These are phyloP conservation scores for Cylindroiulus punctatus DNA, from an alignment of 2,888 invertebrate species.

Conservation along the genomic window DNA sequence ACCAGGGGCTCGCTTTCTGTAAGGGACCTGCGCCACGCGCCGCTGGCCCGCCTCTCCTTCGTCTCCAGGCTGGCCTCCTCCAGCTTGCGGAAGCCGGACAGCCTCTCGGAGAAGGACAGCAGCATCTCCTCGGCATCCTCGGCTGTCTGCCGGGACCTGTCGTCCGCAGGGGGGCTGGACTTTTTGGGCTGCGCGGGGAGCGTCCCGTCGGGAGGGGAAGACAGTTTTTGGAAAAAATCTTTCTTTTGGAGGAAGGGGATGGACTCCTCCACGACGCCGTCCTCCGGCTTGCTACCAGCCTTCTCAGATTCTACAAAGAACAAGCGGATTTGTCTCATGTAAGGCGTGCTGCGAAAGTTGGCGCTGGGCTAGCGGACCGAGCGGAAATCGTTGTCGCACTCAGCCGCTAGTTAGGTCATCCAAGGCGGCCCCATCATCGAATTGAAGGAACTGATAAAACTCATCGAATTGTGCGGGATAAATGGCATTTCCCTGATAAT, in stretches of 20 bases:
- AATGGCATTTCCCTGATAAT: too few relatives aligned
- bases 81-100: conserved; percentile 57
- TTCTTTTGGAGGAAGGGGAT: conserved; percentile 58
- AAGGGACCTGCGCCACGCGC: conserved; percentile 30
- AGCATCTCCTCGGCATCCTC: conserved; percentile 53
- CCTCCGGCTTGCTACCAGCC: conserved; percentile 32
- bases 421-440: too few relatives aligned
- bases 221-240: conserved; percentile 59
- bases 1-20: conserved; percentile 54
- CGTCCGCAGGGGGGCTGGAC: conserved; percentile 62
- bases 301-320: conserved; percentile 50
- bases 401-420: too few relatives aligned
- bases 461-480: too few relatives aligned
- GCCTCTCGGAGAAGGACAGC: conserved; percentile 56
- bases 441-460: too few relatives aligned
- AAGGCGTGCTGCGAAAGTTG: neutral
- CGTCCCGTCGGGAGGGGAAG: conserved; percentile 47
- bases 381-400: too few relatives aligned
- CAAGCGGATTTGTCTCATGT: conserved; percentile 1
- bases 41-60: conserved; percentile 59
- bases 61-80: conserved; percentile 57
- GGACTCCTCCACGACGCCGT: conserved; percentile 68
- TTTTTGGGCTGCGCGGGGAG: conserved; percentile 68
- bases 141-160: neutral
- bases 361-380: too few relatives aligned